A percentile compares a stretch with the other conserved stretches of the same genome.
Evolutionary conservation across 2,113 vertebrate genomes (phyloP).

Genomic region (Callipepla californica): DNA sequence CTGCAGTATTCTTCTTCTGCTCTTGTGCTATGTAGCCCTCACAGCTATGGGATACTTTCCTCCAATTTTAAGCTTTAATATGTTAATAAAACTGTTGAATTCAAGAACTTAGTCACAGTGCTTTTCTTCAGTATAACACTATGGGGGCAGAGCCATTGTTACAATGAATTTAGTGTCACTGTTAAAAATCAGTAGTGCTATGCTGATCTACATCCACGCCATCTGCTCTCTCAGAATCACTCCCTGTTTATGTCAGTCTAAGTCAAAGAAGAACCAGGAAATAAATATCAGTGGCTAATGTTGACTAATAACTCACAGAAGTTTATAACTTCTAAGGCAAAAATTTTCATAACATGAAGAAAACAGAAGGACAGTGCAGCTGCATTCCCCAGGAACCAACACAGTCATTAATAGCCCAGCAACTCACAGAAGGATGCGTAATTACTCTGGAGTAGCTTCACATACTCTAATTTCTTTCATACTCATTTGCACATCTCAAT

Average conservation of each 20-base stretch:
- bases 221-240: neutral
- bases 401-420: neutral
- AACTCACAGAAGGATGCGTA: neutral
- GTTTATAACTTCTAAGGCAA: neutral
- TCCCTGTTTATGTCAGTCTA: neutral
- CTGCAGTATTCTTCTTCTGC: neutral
- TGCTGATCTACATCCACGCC: neutral
- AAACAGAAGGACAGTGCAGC: neutral
- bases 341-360: neutral
- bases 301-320: neutral
- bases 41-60: neutral
- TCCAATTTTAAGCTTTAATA: neutral
- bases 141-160: neutral
- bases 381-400: rapidly evolving
- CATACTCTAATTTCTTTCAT: neutral
- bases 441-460: neutral
- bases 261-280: neutral
- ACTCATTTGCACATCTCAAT: neutral
- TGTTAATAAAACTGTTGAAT: neutral
- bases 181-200: neutral
- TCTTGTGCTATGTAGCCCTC: neutral
- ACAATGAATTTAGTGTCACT: neutral
- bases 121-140: neutral
- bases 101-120: neutral
- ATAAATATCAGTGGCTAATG: neutral